A percentile compares a stretch with the other conserved stretches of the same genome.
These are phyloP conservation scores for Xanthorhoe spadicearia DNA, from an alignment of 2,888 invertebrate species.

Conservation along the genomic window DNA sequence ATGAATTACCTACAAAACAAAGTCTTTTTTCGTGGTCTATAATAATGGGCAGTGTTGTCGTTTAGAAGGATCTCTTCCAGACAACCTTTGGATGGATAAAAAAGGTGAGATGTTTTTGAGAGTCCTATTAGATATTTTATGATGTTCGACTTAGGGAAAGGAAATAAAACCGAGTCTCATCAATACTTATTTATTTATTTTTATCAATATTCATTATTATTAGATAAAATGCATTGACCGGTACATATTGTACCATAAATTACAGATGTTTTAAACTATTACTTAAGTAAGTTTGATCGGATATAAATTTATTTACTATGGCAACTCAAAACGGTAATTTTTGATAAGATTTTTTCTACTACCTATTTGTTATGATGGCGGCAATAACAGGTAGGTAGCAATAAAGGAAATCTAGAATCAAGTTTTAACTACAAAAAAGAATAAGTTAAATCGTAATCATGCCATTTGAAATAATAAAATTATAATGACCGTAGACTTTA, in stretches of 20 bases:
- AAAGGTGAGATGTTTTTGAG: too few species aligned
- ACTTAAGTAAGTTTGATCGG: slow-evolving; percentile 61
- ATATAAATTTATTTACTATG: slow-evolving; percentile 14
- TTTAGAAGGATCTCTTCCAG: too few species aligned
- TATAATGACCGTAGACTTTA: neutral
- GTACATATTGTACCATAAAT: slow-evolving; percentile 60
- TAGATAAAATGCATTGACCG: slow-evolving; percentile 75
- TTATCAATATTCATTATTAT: slow-evolving; percentile 63
- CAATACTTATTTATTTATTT: slow-evolving; percentile 15
- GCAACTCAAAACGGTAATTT: neutral
- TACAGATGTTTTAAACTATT: slow-evolving; percentile 66
- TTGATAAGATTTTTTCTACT: too few species aligned
- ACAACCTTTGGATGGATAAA: too few species aligned
- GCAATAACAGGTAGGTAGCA: too few species aligned
- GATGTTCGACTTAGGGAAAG: neutral
- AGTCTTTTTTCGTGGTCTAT: too few species aligned
- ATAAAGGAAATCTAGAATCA: neutral
- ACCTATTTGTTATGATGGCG: too few species aligned
- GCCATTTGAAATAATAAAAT: neutral
- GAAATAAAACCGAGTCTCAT: slow-evolving; percentile 58
- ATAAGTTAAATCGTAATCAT: neutral
- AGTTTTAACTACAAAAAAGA: too few species aligned
- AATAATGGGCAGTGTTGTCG: too few species aligned
- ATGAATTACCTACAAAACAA: too few species aligned
- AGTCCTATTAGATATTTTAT: neutral